Conservation (phyloP, 53 echinoderm and acorn worm species). For the Stichopus horrens region DNA sequence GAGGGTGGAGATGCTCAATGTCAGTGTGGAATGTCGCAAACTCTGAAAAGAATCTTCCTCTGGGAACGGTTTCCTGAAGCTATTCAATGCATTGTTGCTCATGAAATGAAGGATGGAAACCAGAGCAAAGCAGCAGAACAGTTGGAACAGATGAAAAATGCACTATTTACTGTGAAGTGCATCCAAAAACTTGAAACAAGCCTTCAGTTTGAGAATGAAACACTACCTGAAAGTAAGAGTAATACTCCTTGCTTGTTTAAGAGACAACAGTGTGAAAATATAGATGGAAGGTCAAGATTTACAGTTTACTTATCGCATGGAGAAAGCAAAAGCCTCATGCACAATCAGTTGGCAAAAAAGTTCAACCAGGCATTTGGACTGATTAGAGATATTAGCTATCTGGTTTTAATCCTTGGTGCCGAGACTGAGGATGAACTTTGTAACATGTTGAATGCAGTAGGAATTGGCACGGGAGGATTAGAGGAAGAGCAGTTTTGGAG, state of each 20-base stretch:
- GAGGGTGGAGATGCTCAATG: background rate
- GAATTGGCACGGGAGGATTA: slow-evolving; percentile 1
- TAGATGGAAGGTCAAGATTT: background rate
- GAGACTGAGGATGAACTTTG: slow-evolving; percentile 17
- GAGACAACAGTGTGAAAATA: background rate
- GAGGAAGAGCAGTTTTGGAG: slow-evolving; percentile 13
- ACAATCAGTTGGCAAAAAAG: background rate
- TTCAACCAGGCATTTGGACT: slow-evolving; percentile 4
- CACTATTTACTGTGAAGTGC: background rate
- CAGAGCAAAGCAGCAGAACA: background rate
- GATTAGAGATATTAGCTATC: background rate
- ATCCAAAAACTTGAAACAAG: background rate
- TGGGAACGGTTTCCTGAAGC: slow-evolving; percentile 19
- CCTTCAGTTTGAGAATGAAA: background rate
- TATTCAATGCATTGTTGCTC: slow-evolving; percentile 22
- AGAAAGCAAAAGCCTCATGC: background rate
- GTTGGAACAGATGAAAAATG: background rate
- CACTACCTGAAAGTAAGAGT: background rate
- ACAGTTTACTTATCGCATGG: slow-evolving; percentile 18
- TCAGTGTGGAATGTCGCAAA: background rate
- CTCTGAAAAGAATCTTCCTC: background rate
- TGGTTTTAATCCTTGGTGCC: slow-evolving; percentile 18
- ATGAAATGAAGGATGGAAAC: background rate
- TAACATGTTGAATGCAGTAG: slow-evolving; percentile 5
- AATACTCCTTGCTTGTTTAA: slow-evolving; percentile 4